Evolutionary conservation across 2,888 invertebrate species (phyloP).

Genomic region (Ommatoiulus sabulosus): DNA sequence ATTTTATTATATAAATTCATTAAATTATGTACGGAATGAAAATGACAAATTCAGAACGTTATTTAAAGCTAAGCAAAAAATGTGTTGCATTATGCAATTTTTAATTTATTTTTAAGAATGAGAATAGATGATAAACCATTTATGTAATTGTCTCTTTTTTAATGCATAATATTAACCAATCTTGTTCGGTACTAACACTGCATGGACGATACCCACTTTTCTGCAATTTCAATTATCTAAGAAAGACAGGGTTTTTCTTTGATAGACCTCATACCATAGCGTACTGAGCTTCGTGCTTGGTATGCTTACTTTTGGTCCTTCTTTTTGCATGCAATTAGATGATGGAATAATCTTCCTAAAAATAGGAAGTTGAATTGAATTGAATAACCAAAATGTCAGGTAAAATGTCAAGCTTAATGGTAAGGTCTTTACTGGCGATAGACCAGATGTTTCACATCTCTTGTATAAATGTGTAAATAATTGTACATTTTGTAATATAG

Average conservation of each 20-base stretch:
- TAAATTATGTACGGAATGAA: background rate
- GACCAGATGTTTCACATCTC: background rate
- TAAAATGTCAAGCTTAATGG: background rate
- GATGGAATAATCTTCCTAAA: no score
- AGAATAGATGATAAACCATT: background rate
- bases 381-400: background rate
- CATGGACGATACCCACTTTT: slow-evolving; percentile 5
- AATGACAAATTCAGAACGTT: background rate
- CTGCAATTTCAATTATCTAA: background rate
- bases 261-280: background rate
- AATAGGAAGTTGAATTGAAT: no score
- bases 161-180: background rate
- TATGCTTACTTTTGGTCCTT: no score
- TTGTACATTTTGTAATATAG: slow-evolving; percentile 2
- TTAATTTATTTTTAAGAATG: background rate
- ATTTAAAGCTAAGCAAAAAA: background rate
- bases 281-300: no score
- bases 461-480: slow-evolving; percentile 3
- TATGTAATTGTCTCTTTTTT: background rate
- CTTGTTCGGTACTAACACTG: background rate
- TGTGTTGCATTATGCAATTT: background rate
- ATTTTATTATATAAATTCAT: background rate
- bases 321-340: no score
- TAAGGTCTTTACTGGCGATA: background rate
- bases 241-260: slow-evolving; percentile 5